Evolutionary conservation across 2,113 vertebrate species (phyloP).

Genomic region (Kryptolebias marmoratus): DNA sequence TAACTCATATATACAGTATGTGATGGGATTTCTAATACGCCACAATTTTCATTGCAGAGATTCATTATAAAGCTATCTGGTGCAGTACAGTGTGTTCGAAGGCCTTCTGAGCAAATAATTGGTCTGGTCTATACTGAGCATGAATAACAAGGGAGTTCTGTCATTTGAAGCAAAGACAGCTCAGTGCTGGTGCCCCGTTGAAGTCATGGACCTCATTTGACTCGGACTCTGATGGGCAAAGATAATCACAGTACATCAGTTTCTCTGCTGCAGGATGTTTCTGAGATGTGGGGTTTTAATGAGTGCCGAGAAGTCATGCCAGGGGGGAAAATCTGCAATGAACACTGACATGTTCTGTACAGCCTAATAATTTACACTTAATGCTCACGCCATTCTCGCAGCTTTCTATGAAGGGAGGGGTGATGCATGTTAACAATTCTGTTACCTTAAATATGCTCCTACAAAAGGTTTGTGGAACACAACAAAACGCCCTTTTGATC

Average conservation of each 20-base stretch:
- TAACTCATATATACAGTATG: neutral
- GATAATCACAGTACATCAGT: conserved; percentile 22
- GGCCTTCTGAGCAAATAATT: conserved; percentile 11
- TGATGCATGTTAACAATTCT: neutral
- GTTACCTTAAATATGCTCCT: neutral
- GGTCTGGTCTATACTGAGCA: conserved; percentile 18
- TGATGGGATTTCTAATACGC: neutral
- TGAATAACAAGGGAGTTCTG: conserved; percentile 23
- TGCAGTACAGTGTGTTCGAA: neutral
- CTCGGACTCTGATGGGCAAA: conserved; percentile 10
- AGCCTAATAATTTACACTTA: neutral
- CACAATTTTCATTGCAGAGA: neutral
- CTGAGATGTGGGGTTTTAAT: conserved; percentile 37
- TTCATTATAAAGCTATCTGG: neutral
- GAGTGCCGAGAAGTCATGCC: conserved; percentile 23
- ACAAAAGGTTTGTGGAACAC: too few species aligned
- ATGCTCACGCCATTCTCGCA: neutral
- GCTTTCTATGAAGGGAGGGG: neutral
- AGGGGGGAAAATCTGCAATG: neutral
- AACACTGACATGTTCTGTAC: neutral
- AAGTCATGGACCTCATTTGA: conserved; percentile 29
- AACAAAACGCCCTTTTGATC: conserved; percentile 13
- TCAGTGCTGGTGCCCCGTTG: conserved; percentile 6
- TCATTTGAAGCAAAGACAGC: conserved; percentile 21
- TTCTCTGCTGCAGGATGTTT: conserved; percentile 12